Percentiles rank a stretch among this genome's conserved stretches.
Conservation (phyloP, 2,797 vertebrate genomes). For the Alfaro cultratus region DNA sequence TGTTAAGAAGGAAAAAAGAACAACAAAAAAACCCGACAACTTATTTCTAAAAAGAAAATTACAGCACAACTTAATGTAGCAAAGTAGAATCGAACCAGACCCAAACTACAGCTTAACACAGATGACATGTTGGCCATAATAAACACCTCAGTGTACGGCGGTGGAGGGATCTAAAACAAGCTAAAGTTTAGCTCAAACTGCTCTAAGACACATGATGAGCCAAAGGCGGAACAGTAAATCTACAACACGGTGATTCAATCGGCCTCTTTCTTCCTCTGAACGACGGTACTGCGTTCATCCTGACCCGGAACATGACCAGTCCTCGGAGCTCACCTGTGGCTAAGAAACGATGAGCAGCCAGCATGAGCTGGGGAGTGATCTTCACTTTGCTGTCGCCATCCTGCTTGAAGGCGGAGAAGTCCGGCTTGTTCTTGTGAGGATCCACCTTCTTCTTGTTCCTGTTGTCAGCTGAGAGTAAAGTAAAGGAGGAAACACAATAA, state of each 20-base stretch:
- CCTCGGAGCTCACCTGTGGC: conserved; percentile 83
- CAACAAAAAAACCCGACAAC: not conserved
- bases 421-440: conserved; percentile 86
- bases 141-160: not conserved
- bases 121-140: not conserved
- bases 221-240: not conserved
- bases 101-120: not conserved
- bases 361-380: conserved; percentile 93
- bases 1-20: not conserved
- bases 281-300: not conserved
- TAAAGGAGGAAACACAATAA: not conserved
- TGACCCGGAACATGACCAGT: not conserved
- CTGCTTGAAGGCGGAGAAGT: conserved; percentile 95
- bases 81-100: not conserved
- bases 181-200: not conserved
- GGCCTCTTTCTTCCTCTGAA: not conserved
- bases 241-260: not conserved
- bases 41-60: not conserved
- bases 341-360: conserved; percentile 96
- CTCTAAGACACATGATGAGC: not conserved
- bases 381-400: conserved; percentile 90
- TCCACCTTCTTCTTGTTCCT: conserved; percentile 88
- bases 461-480: conserved; percentile 87
- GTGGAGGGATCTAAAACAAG: not conserved
- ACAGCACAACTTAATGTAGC: not conserved